These are phyloP conservation scores for Leucoma salicis DNA, from an alignment of 2,888 invertebrate species.

Conservation along the genomic window DNA sequence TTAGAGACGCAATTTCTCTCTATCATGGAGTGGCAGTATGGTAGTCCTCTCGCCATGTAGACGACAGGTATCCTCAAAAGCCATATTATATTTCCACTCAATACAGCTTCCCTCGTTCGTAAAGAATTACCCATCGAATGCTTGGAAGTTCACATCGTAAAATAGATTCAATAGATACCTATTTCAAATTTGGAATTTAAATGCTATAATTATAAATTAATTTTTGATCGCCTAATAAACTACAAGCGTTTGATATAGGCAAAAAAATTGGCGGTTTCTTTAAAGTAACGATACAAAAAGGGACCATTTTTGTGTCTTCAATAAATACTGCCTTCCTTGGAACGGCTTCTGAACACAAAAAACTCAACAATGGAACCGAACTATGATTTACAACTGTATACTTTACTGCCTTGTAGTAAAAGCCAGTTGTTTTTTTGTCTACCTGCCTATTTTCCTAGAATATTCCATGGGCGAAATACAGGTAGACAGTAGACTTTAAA, in stretches of 20 bases:
- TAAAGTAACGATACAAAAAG: conserved; percentile 45
- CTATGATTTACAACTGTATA: conserved; percentile 10
- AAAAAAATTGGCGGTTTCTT: conserved; percentile 52
- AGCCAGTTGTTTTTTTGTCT: conserved; percentile 13
- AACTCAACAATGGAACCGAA: conserved; percentile 22
- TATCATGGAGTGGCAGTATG: too few species aligned
- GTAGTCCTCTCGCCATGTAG: too few species aligned
- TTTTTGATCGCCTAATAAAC: conserved; percentile 39
- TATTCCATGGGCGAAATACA: conserved; percentile 5
- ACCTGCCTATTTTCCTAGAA: conserved; percentile 31
- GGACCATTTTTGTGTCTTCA: conserved; percentile 55
- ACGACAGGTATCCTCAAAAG: too few species aligned
- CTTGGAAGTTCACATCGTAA: too few species aligned
- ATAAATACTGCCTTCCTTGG: conserved; percentile 53
- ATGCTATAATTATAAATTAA: too few species aligned
- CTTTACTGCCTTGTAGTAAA: conserved; percentile 17
- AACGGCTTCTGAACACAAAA: conserved; percentile 56
- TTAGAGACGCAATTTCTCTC: too few species aligned
- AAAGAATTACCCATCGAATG: too few species aligned
- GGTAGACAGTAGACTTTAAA: background rate
- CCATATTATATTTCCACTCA: too few species aligned
- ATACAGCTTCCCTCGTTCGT: too few species aligned
- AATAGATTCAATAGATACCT: too few species aligned
- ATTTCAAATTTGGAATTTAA: too few species aligned
- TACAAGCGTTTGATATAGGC: conserved; percentile 29